Evolutionary conservation across 2,797 vertebrate species (phyloP), one percentile per base, ranked within the genome.

Genomic region (Anguilla megastoma): DNA sequence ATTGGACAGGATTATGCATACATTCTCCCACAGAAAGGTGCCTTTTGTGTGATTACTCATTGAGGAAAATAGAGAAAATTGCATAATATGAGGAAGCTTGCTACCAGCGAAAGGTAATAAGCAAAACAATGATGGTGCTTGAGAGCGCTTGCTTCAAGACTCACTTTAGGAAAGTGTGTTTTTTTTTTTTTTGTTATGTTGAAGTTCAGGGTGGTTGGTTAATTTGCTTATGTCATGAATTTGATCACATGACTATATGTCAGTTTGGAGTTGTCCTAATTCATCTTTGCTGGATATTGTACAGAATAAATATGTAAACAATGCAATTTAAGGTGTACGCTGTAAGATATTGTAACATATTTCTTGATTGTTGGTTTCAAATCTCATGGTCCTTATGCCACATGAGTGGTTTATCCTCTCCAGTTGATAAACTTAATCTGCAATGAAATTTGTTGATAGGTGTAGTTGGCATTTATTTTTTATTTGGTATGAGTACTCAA

Each of bases 41-140:
- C 91, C 69, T 85, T 86, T 71, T 76, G 85, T 86, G 88, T 85
- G 41, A 60, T 52, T 66, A 52, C 90, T 92, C 89, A 90, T 88
- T 85, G 36, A 84, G 87, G 91, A 89, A 91, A 92, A 90, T 88
- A 87, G 74, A 89, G 89, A 74, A 1, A 76, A 90, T 30, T 90
- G 60, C 79, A 92, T 91, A 92, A 92, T 91, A 90, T 90, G 84
- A 93, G 93, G 92, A 94, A 92, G 91, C 92, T 84, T 86, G 84
- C 86, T 83, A 88, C 87, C 88, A 90, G 86, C 88, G 58, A 41
- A 41, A 41, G 89, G 88, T 91, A 86, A 90, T 89, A 89, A 91
- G 58, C 45, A 48, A 89, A 84, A 89, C 88, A 90, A 89, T 91
- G 88, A 90, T 85, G 71, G 82, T 33, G 79, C 88, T 91, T 88